These are phyloP conservation scores for Reinhardtius hippoglossoides DNA, from an alignment of 2,113 vertebrate species.

Conservation along the genomic window DNA sequence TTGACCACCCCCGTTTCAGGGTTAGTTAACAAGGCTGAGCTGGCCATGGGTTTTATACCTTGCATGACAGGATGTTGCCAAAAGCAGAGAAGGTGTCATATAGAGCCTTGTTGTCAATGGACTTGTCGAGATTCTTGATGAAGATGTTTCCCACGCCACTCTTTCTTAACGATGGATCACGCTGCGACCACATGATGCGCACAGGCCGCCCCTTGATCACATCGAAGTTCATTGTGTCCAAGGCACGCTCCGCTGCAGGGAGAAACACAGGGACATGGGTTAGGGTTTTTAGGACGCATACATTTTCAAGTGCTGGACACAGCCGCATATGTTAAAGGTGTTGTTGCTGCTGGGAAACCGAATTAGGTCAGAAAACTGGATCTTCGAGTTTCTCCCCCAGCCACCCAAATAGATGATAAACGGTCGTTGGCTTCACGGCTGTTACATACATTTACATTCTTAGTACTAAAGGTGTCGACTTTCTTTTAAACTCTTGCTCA, in stretches of 20 bases:
- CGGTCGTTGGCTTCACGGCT: background rate
- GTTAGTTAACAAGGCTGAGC: background rate
- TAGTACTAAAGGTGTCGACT: background rate
- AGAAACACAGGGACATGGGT: background rate
- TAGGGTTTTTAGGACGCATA: background rate
- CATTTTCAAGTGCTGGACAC: background rate
- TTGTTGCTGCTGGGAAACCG: background rate
- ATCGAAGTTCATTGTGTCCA: slow-evolving; percentile 99
- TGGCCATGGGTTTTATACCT: slow-evolving; percentile 82
- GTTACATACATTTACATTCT: background rate
- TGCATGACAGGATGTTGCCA: slow-evolving; percentile 98
- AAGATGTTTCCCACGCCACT: slow-evolving; percentile 99
- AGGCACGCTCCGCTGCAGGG: slow-evolving; percentile 90
- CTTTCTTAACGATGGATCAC: slow-evolving; percentile 97
- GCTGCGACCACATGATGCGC: slow-evolving; percentile 99
- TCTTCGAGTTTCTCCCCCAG: background rate
- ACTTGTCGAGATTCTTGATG: slow-evolving; percentile 99
- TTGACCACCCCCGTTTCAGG: background rate
- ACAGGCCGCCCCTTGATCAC: slow-evolving; percentile 98
- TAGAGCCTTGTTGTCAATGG: slow-evolving; percentile 98
- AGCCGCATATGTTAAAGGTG: background rate
- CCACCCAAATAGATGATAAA: background rate
- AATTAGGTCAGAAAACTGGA: background rate
- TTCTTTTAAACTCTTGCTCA: background rate
- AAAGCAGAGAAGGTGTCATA: slow-evolving; percentile 99